Conservation (phyloP, 2,113 vertebrate genomes). For the Pelecanoides urinatrix region DNA sequence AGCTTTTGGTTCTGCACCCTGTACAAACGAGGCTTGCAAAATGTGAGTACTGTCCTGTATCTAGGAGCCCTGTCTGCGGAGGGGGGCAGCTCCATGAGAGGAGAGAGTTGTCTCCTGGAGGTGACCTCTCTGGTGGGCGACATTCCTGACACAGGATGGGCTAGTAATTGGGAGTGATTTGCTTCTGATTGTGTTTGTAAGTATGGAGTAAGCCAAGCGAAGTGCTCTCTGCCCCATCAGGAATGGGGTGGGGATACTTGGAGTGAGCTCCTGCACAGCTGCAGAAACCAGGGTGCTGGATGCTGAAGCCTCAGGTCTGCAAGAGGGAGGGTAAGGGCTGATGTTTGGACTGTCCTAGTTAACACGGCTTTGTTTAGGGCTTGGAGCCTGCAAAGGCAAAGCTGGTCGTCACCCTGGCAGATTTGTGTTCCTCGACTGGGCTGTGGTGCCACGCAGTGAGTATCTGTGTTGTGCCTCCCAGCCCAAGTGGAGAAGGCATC, state of each 20-base stretch:
- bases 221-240: conserved; percentile 1
- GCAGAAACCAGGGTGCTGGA: neutral
- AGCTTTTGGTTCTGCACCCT: neutral
- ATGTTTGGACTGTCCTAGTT: neutral
- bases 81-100: neutral
- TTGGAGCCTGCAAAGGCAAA: neutral
- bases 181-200: neutral
- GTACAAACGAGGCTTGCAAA: neutral
- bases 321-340: neutral
- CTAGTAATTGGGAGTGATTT: neutral
- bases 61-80: neutral
- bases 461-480: neutral
- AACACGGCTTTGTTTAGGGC: rapidly evolving
- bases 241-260: conserved; percentile 35
- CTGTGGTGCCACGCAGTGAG: neutral
- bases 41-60: neutral
- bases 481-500: neutral
- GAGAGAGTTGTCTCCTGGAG: neutral
- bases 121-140: neutral
- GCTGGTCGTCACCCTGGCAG: neutral
- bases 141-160: conserved; percentile 38
- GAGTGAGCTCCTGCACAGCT: neutral
- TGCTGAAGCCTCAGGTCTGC: neutral
- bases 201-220: neutral
- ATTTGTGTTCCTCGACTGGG: rapidly evolving